Evolutionary conservation across 2,797 vertebrate genomes (phyloP), one percentile per base, ranked within the genome.

Genomic region (Arrhamphus sclerolepis): DNA sequence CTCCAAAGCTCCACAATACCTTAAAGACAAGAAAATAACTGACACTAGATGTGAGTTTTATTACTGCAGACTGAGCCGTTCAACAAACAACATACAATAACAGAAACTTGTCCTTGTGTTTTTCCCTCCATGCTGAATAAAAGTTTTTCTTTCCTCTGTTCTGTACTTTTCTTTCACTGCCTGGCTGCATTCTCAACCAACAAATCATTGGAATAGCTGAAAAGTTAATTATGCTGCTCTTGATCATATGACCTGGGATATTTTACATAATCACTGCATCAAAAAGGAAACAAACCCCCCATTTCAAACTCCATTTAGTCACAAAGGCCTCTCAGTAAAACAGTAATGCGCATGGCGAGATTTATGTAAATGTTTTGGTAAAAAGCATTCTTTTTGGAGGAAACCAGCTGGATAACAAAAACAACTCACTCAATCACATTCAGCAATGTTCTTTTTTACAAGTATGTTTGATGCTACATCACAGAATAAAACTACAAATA

Each of bases 311-410:
- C 31, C 10, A 38, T 38, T 38, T 16, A 38, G 34, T 38, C 13
- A 38, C 34, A 38, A 38, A 34, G 63, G 38, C 47, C 62, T 34
- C 40, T 64, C 34, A 31, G 49, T 71, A 24, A 28, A 48, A 65
- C 52, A 21, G 19, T 54, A 39, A 51, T 6, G 62, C 2, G 40
- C 16, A 13, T 34, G 14, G 34, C 17, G 46, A 56, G 52, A 57
- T 64, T 44, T 26, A 10, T 65, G 42, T 54, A 70, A 63, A 46
- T 70, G 62, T 73, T 78, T 68, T n/a, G 16, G 26, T 41, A 21
- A 34, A 40, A 64, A 44, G 39, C 20, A 50, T 59, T 66, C 38
- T 51, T 58, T 50, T 31, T 54, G 14, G 58, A 22, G 34, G 50
- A 39, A n/a, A 44, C 16, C 38, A 55, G 39, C 55, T 41, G 10